Conservation (phyloP, 37 sponge, comb jelly and placozoan species). For the Halisarca cf. caerulea region DNA sequence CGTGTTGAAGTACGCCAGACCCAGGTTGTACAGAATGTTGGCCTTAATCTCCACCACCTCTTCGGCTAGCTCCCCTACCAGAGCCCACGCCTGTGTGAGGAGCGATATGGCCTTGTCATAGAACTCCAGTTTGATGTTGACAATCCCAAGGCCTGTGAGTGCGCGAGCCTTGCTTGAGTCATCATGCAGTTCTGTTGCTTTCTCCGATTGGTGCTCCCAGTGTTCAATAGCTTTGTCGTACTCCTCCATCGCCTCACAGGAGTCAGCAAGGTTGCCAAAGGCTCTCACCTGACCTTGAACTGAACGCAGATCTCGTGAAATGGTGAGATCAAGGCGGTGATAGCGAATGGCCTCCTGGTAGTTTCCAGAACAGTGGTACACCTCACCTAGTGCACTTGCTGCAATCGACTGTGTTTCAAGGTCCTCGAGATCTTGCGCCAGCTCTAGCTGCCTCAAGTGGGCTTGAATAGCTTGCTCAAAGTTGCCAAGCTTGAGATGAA, state of each 20-base stretch:
- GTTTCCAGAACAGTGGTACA: conserved; percentile 71
- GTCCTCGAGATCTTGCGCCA: conserved; percentile 65
- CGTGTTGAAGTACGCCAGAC: conserved; percentile 77
- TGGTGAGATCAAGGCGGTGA: conserved; percentile 67
- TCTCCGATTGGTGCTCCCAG: conserved; percentile 71
- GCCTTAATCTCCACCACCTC: conserved; percentile 73
- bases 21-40: conserved; percentile 86
- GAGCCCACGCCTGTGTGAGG: conserved; percentile 79
- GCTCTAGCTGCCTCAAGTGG: conserved; percentile 66
- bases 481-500: conserved; percentile 75
- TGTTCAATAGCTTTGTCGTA: conserved; percentile 70
- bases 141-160: conserved; percentile 79
- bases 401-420: conserved; percentile 73
- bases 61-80: conserved; percentile 40
- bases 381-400: conserved; percentile 83
- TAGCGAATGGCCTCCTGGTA: conserved; percentile 76
- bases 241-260: conserved; percentile 76
- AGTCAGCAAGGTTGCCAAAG: conserved; percentile 81
- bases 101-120: conserved; percentile 61
- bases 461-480: conserved; percentile 66
- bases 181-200: conserved; percentile 53
- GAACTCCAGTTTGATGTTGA: conserved; percentile 64
- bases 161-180: conserved; percentile 65
- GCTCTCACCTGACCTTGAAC: conserved; percentile 73
- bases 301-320: conserved; percentile 51